These are phyloP conservation scores for Schizopygopsis pylzovi DNA, from an alignment of 2,797 vertebrate genomes.

Conservation along the genomic window DNA sequence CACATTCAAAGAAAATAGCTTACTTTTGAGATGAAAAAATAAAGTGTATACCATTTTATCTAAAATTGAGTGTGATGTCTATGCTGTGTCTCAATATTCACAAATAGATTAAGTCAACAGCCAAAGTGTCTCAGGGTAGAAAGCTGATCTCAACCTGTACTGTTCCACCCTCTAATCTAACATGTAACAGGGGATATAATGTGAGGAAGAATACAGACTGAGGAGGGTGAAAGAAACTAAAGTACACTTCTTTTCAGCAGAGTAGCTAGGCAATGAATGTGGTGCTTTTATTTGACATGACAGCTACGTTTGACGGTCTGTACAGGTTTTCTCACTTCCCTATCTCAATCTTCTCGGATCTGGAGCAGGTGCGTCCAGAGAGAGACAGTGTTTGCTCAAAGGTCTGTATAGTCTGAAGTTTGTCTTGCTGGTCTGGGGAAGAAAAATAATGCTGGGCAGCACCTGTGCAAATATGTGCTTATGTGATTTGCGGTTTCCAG, in stretches of 20 bases:
- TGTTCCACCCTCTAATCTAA: constrained; percentile 53
- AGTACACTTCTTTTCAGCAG: background rate
- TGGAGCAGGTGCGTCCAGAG: constrained; percentile 22
- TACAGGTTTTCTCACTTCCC: constrained; percentile 46
- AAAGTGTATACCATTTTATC: constrained; percentile 68
- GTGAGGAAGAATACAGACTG: constrained; percentile 36
- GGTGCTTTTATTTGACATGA: constrained; percentile 54
- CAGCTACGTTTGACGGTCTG: constrained; percentile 54
- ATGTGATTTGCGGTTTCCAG: constrained; percentile 31
- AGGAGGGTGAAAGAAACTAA: constrained; percentile 31
- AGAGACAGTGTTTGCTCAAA: constrained; percentile 30
- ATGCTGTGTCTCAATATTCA: constrained; percentile 69
- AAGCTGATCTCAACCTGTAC: constrained; percentile 24
- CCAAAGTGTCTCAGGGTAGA: constrained; percentile 71
- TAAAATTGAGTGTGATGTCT: constrained; percentile 74
- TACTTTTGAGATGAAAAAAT: background rate
- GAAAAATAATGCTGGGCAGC: constrained; percentile 42
- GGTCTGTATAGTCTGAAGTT: constrained; percentile 47
- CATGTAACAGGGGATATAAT: constrained; percentile 55
- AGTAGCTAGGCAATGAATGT: constrained; percentile 32
- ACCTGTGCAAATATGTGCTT: constrained; percentile 49
- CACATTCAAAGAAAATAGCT: background rate
- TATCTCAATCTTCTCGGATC: constrained; percentile 42
- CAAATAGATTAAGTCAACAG: constrained; percentile 74
- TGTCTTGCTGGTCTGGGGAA: constrained; percentile 33